Base-by-base conservation (phyloP, 2,113 vertebrate species). In the Phyllopteryx taeniolatus region DNA sequence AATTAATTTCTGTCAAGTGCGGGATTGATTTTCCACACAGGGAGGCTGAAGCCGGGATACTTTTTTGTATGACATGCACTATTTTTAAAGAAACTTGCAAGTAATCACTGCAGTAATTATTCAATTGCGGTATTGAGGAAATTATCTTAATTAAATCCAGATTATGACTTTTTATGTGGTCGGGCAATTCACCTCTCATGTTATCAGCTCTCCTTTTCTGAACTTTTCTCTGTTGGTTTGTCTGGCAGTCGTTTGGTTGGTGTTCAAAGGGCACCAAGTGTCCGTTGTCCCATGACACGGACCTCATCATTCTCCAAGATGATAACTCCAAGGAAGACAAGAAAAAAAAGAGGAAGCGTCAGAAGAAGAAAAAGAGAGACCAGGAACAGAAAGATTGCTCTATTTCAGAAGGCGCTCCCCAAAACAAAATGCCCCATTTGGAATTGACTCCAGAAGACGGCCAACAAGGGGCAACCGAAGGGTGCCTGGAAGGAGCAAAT, bases 241-340 rank as follows among this genome's bases (percentile, higher is more conserved):
- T 78, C 12, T 49, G 0, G 5, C 74, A 99, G 98, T 96, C 95
- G 0, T 99, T 96, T 22, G 98, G 97, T 51, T 99, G 96, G 96
- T 99, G 98, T 79, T 93, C 95, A 0, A 92, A 94, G 60, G 98
- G 98, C 13, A 65, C 92, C 14, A 91, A 93, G 70, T 99, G 98
- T 87, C 83, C 88, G n/a, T 91, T 92, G 70, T 99, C 97, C 49
- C 98, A 99, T 2, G 93, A 99, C 81, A 98, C 96, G 0, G 96
- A 99, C 83, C 92, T 94, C 54, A 99, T 99, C 80, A 94, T 99
- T 67, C 94, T 94, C 14, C 94, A 95, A 63, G 96, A 99, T 0
- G 97, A 99, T 82, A 94, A 90, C 63, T 75, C 68, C 14, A 88
- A 81, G 42, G 90, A 92, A 3, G 91, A 94, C 39, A 98, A 94